Conservation (phyloP, 2,888 invertebrate species). For the Flexamia atlantica region DNA sequence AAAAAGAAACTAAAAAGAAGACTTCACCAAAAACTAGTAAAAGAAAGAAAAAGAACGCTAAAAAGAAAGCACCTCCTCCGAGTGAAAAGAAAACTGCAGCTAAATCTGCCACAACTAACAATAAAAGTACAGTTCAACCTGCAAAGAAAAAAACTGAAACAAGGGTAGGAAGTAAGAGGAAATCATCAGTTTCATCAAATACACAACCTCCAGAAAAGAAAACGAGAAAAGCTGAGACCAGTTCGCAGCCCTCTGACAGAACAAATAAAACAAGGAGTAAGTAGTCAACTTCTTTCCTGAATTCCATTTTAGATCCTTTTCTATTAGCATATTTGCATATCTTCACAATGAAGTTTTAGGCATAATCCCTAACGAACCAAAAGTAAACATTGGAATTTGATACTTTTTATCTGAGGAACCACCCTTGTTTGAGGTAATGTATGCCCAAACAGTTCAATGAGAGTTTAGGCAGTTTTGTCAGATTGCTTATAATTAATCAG, state of each 20-base stretch:
- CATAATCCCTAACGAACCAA: too few relatives aligned
- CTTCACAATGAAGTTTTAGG: too few relatives aligned
- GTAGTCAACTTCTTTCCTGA: conserved; percentile 49
- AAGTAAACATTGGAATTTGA: too few relatives aligned
- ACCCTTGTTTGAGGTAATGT: too few relatives aligned
- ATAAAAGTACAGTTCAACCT: conserved; percentile 65
- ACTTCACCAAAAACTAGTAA: conserved; percentile 65
- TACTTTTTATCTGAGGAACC: too few relatives aligned
- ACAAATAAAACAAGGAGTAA: conserved; percentile 70
- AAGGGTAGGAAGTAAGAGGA: conserved; percentile 63
- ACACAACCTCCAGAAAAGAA: conserved; percentile 65
- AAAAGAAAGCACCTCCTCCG: conserved; percentile 67
- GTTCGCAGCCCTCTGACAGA: conserved; percentile 60
- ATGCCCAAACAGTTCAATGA: too few relatives aligned
- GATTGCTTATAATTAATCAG: too few relatives aligned
- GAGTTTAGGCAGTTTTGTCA: too few relatives aligned
- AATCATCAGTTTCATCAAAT: conserved; percentile 57
- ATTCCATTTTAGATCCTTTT: background rate
- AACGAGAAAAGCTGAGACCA: conserved; percentile 63
- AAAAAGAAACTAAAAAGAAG: conserved; percentile 69
- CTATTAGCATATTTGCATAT: too few relatives aligned
- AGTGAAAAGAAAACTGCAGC: conserved; percentile 60
- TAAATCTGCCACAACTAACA: conserved; percentile 55
- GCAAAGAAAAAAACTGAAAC: conserved; percentile 64
- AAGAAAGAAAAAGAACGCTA: conserved; percentile 63